A percentile compares a stretch with the other conserved stretches of the same genome.
Evolutionary conservation across 1,140 invertebrate genomes (phyloP).

Genomic region (Drosophila prosaltans): DNA sequence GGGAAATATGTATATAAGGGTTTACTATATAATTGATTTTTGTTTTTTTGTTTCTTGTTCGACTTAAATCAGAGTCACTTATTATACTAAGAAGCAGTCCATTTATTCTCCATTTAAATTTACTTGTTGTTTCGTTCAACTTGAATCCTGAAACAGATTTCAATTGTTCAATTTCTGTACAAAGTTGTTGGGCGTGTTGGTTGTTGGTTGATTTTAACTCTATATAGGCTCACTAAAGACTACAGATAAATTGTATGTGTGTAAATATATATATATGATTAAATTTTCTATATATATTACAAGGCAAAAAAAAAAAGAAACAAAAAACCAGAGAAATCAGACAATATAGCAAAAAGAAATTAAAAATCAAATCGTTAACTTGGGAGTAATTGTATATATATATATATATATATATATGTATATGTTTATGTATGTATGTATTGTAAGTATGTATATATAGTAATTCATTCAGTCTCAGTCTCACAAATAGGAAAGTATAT

Average conservation of each 20-base stretch:
- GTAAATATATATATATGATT: slow-evolving; percentile 38
- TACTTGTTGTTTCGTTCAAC: slow-evolving; percentile 75
- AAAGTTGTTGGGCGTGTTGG: slow-evolving; percentile 58
- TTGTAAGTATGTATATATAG: slow-evolving; percentile 62
- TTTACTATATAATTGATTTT: slow-evolving; percentile 73
- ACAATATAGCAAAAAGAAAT: background rate
- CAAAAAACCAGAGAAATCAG: background rate
- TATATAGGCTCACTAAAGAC: slow-evolving; percentile 22
- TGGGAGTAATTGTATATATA: slow-evolving; percentile 13
- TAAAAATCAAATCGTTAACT: slow-evolving; percentile 3
- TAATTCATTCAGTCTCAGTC: slow-evolving; percentile 75
- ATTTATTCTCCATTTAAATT: slow-evolving; percentile 82
- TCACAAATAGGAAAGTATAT: slow-evolving; percentile 78
- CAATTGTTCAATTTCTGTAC: slow-evolving; percentile 80
- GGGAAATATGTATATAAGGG: slow-evolving; percentile 70
- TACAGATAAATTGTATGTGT: slow-evolving; percentile 35
- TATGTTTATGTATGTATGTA: slow-evolving; percentile 42
- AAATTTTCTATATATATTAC: slow-evolving; percentile 18
- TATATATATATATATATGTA: slow-evolving; percentile 39
- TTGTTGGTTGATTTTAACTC: slow-evolving; percentile 7
- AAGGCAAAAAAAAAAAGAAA: background rate
- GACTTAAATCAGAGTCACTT: slow-evolving; percentile 82
- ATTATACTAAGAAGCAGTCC: slow-evolving; percentile 80
- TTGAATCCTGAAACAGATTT: slow-evolving; percentile 82
- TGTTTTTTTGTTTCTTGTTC: slow-evolving; percentile 52